Evolutionary conservation across 2,888 invertebrate species (phyloP), one percentile per base, ranked within the genome.

Genomic region (Chouioia cunea): DNA sequence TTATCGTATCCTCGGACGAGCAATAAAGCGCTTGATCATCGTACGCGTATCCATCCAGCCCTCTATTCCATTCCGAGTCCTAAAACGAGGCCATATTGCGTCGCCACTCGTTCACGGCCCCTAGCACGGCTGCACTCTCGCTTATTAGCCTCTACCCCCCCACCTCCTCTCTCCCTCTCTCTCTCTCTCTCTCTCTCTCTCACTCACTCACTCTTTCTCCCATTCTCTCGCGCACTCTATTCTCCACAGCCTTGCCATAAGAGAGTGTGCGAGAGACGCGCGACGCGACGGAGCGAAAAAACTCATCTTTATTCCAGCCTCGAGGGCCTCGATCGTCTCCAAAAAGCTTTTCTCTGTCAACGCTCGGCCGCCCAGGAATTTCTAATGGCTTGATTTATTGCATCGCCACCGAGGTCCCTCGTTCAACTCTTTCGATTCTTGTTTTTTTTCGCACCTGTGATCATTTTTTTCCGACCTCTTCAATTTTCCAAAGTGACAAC

Each of bases 11-110:
- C 53, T 57, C 50, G 48, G n/a, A 66, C 44, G 71, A 50, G 48
- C 27, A 56, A 64, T 71, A 68, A 71, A 71, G 54, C 67, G 64
- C 58, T 53, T 59, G 71, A 71, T 67, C 67, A 59, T 71, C 64
- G 56, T 48, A 64, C 63, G 67, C 14, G 60, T 71, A 71, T 71
- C 67, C 71, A 64, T 67, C 67, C 65, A 59, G 57, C 70, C 47
- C 43, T 20, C 59, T 27, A n/a, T 65, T 54, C 50, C 15, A 52
- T 15, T 20, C 20, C 44, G 36, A 6, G 36, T 16, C 53, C 46
- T 47, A 16, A n/a, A n/a, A n/a, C n/a, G n/a, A n/a, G n/a, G n/a
- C n/a, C n/a, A n/a, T n/a, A n/a, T n/a, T 43, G 57, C 36, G 6
- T 6, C 23, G 43, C 54, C n/a, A n/a, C n/a, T n/a, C n/a, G n/a